Evolutionary conservation across 2,797 vertebrate genomes (phyloP), one percentile per base, ranked within the genome.

Genomic region (Crenichthys baileyi): DNA sequence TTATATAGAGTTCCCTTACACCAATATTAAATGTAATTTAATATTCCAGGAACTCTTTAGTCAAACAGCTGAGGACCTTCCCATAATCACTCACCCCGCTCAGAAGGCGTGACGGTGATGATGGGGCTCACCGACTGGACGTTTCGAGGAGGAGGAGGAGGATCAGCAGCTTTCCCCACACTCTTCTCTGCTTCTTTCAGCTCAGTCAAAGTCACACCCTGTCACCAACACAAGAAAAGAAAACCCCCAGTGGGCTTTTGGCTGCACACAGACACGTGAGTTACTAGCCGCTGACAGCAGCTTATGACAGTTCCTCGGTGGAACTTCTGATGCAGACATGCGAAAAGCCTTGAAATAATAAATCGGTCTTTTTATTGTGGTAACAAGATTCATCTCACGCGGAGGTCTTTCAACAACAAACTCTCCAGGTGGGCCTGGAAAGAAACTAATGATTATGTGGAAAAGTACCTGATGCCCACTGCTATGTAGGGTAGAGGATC

Each of bases 131-230:
- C 94, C 0, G 91, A 83, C 79, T 95, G 95, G 81, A 96, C 75
- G 87, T 84, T 93, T 44, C 93, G 91, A 75, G 89, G 56, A 1
- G 82, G 87, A 5, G 85, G 74, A 24, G 81, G 87, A 7, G 85
- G 75, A 22, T 96, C 95, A 0, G 78, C n/a, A 20, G 55, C 72
- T 88, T 92, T 95, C 5, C 72, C 68, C 0, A 94, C 90, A 0
- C 79, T 95, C 89, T 96, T 97, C 90, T 98, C 97, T 0, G 97
- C 97, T 83, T 98, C 97, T 83, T 97, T 98, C 78, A 98, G 88
- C 85, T 98, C 97, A 0, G 96, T 98, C 75, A 98, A 92, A 1
- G 97, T 97, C 76, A 98, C 97, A 26, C 97, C 97, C 97, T 98
- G 88, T 70, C 41, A 46, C 12, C 31, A 77, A 82, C 12, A 83